Base-by-base conservation (phyloP, 2,113 vertebrate species). In the Ptyas mucosa region DNA sequence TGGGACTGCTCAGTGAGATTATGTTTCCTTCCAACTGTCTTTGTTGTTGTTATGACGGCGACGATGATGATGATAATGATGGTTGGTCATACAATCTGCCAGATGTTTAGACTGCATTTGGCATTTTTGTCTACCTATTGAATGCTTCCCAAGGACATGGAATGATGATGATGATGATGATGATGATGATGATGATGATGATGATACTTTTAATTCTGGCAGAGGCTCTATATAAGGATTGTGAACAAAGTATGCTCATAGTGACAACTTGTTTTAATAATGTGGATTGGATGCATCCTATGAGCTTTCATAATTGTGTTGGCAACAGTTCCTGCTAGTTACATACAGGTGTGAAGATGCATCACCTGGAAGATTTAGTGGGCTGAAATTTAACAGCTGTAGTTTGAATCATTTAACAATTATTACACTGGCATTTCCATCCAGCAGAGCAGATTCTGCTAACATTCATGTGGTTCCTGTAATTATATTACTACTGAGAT, bases 241-340 rank as follows among this genome's bases (percentile, higher is more conserved):
- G 87, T 86, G 64, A 85, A 24, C 52, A 57, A 26, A 49, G 23
- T 20, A 39, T 52, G 29, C 81, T 89, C 86, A 61, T 43, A 88
- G 21, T 88, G 69, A 21, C 52, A 57, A 92, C 87, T 85, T 51
- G 29, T 85, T 89, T 87, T 57, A 88, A 52, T 89, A 85, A 93
- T 49, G 23, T 29, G 64, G 58, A 91, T 91, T 55, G 87, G 49
- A 89, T 87, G 75, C 39, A 24, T 29, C 29, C 88, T 61, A 54
- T 69, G 39, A 93, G 87, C 26, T 91, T 18, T 81, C 54, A 58
- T 89, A 92, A 64, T 81, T 57, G 23, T 24, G 55, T 61, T 21
- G n/a, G 75, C 89, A 52, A 94, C 24, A 87, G 58, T 51, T 86
- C 46, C 85, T 93, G n/a, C 3, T 92, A 92, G 90, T 91, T 91